These are phyloP conservation scores for Aelia acuminata DNA, from an alignment of 2,888 invertebrate species.

Conservation along the genomic window DNA sequence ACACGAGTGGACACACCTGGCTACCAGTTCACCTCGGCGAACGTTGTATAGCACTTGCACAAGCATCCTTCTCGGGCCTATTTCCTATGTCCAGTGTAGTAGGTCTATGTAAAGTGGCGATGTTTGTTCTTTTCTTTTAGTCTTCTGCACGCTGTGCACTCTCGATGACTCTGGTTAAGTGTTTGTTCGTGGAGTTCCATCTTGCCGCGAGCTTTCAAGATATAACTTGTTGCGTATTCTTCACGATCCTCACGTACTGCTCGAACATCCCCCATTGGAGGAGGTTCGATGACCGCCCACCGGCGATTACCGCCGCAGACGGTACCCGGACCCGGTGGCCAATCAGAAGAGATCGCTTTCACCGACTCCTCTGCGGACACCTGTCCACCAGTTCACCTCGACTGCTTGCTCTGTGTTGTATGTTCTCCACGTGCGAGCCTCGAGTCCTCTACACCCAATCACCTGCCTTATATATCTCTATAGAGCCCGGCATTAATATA, in stretches of 20 bases:
- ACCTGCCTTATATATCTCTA: conserved; percentile 40
- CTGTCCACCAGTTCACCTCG: conserved; percentile 30
- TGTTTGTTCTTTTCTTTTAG: too few species aligned
- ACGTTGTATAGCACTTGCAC: not conserved
- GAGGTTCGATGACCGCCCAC: not conserved
- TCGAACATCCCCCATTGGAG: too few species aligned
- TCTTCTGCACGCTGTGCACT: not conserved
- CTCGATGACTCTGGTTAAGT: not conserved
- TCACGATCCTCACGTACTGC: too few species aligned
- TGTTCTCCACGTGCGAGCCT: not conserved
- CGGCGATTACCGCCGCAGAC: not conserved
- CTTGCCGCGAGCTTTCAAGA: too few species aligned
- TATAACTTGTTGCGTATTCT: too few species aligned
- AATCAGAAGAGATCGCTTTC: not conserved
- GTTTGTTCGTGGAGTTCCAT: too few species aligned
- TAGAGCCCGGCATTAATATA: not conserved
- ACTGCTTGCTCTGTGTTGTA: not conserved
- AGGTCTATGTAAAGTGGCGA: not conserved
- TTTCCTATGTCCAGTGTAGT: not conserved
- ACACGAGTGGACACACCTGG: not conserved
- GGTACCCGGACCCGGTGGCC: not conserved
- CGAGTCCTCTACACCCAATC: not conserved
- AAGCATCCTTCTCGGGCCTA: not conserved
- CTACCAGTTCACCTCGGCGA: not conserved
- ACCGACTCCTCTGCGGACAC: not conserved